Percentiles rank a stretch among this genome's conserved stretches.
Evolutionary conservation across 2,797 vertebrate species (phyloP).

Genomic region (Melanotaenia pygmaea): DNA sequence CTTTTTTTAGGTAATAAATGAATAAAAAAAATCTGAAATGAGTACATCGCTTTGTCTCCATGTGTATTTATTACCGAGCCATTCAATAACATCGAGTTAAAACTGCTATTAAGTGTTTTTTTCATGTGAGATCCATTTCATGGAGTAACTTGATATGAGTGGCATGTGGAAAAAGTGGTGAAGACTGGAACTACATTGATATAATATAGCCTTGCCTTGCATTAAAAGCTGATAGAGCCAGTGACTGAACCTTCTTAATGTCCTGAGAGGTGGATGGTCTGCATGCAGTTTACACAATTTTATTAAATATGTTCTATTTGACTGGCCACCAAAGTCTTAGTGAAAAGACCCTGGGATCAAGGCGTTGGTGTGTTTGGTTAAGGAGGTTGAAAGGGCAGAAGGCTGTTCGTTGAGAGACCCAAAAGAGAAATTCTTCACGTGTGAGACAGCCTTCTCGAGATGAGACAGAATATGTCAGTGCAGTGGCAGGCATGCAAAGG

Average conservation of each 20-base stretch:
- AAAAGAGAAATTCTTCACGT: constrained; percentile 55
- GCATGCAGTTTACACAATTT: background rate
- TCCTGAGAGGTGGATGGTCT: too few relatives aligned
- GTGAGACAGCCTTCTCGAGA: constrained; percentile 56
- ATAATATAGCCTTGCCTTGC: constrained; percentile 46
- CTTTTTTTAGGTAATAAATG: constrained; percentile 91
- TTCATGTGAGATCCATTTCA: constrained; percentile 56
- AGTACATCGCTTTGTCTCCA: constrained; percentile 61
- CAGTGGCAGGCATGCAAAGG: constrained; percentile 53
- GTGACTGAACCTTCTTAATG: too few relatives aligned
- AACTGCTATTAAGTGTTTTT: constrained; percentile 40
- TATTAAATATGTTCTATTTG: background rate
- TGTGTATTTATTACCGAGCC: constrained; percentile 54
- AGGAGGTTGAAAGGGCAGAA: constrained; percentile 6
- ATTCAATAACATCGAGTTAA: constrained; percentile 47
- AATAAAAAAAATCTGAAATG: constrained; percentile 78
- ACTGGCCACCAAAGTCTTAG: background rate
- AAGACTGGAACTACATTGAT: constrained; percentile 45
- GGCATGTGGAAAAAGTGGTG: constrained; percentile 25
- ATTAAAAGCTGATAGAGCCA: too few relatives aligned
- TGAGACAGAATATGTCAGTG: constrained; percentile 61
- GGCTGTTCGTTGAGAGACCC: constrained; percentile 34
- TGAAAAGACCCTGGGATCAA: background rate
- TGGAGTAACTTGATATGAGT: constrained; percentile 44
- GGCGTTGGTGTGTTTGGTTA: background rate